phyloP scores from a whole-genome alignment of 2,113 vertebrate species.

The Ochotona curzoniae region DNA sequence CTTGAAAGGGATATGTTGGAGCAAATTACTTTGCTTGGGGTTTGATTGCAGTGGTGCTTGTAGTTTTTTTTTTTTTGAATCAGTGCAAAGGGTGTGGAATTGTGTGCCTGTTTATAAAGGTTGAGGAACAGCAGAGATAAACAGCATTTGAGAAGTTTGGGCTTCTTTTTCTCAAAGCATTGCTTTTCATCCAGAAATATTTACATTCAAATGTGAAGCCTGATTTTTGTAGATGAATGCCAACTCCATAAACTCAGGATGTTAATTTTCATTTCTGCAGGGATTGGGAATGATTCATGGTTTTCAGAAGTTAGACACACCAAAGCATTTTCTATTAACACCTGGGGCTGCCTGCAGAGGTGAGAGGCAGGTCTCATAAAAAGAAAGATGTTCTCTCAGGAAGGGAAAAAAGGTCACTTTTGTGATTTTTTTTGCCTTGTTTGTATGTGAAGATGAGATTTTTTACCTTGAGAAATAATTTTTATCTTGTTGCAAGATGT shows the following conservation, averaged over 20 bases:
- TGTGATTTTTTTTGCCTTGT: slow-evolving; percentile 61
- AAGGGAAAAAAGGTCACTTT: slow-evolving; percentile 71
- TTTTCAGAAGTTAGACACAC: slow-evolving; percentile 62
- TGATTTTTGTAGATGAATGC: slow-evolving; percentile 60
- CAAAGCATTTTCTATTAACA: slow-evolving; percentile 77
- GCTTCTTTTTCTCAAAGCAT: slow-evolving; percentile 31
- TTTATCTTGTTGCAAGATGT: slow-evolving; percentile 68
- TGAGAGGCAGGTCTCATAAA: slow-evolving; percentile 69
- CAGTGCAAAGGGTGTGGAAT: slow-evolving; percentile 57
- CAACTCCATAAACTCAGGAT: slow-evolving; percentile 58
- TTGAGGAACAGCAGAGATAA: not conserved
- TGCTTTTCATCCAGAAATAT: slow-evolving; percentile 49
- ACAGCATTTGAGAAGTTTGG: not conserved
- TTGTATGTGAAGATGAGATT: slow-evolving; percentile 70
- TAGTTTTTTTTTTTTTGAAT: slow-evolving; percentile 71
- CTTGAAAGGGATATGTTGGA: slow-evolving; percentile 76
- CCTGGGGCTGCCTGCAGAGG: slow-evolving; percentile 65
- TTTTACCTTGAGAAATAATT: slow-evolving; percentile 67
- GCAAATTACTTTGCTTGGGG: slow-evolving; percentile 74
- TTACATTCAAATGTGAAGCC: slow-evolving; percentile 45
- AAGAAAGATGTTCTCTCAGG: slow-evolving; percentile 43
- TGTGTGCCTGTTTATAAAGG: slow-evolving; percentile 40
- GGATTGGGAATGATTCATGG: slow-evolving; percentile 56
- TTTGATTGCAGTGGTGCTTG: slow-evolving; percentile 74
- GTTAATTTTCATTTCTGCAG: slow-evolving; percentile 73